Base-by-base conservation (phyloP, 1,140 invertebrate species). In the Lethrus apterus region DNA sequence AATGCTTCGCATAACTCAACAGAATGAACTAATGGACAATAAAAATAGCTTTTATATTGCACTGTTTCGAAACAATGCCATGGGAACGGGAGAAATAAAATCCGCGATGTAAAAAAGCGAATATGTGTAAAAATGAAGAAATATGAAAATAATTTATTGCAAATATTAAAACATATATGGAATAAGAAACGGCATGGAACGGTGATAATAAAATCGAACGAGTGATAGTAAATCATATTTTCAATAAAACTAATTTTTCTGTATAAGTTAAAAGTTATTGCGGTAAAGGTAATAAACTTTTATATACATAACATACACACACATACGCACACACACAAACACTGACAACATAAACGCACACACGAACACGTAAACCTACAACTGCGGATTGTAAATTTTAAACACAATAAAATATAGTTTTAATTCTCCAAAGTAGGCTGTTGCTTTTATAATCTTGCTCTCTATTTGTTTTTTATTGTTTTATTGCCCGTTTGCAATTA, bases 211-310 rank as follows among this genome's bases (percentile, higher is more conserved):
- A 52, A 52, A 52, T 33, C 38, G 31, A 43, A 53, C 51, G 44
- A 43, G 44, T 44, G 45, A 53, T 42, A 38, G 44, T 52, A 53
- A 53, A 53, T 53, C 51, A 53, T 53, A 53, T 50, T 53, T 53
- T 53, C 51, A 53, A 53, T 53, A 53, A 53, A 53, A 53, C 24
- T 41, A 42, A 53, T 53, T 53, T 53, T 53, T 53, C 44, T 43
- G 40, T 20, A 46, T 40, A 26, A 18, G 19, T 30, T 29, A 44
- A 44, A 50, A 53, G 48, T 53, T 53, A 53, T 50, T 49, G 41
- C 51, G 15, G 30, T 43, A 53, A 50, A 46, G n/a, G 46, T 32
- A 35, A 53, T 53, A 53, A 53, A 52, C 46, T 45, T 53, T 53
- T 53, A 53, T 53, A 48, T 29, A n/a, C n/a, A n/a, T n/a, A n/a